Evolutionary conservation across 2,113 vertebrate species (phyloP).

Genomic region (Talpa occidentalis): DNA sequence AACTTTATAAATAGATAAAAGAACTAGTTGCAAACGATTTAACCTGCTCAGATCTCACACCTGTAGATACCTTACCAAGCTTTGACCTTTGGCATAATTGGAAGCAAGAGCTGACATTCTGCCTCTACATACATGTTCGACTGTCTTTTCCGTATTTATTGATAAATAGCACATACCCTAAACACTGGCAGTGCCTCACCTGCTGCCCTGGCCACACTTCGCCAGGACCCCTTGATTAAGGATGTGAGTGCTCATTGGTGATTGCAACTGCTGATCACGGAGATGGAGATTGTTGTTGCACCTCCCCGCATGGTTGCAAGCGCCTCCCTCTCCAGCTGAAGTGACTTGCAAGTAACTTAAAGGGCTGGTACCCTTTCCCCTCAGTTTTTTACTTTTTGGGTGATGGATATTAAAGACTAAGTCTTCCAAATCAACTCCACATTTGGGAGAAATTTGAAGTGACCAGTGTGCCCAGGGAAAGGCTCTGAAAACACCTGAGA

Average conservation of each 20-base stretch:
- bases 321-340: background rate
- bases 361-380: background rate
- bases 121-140: rapidly evolving
- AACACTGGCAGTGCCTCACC: background rate
- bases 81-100: rapidly evolving
- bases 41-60: background rate
- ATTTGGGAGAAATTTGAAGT: background rate
- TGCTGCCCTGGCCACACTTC: background rate
- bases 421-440: background rate
- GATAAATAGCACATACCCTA: background rate
- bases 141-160: background rate
- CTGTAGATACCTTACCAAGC: background rate
- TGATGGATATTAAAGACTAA: background rate
- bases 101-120: background rate
- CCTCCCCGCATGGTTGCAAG: background rate
- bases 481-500: background rate
- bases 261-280: background rate
- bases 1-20: background rate
- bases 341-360: background rate
- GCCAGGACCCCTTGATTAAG: background rate
- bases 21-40: background rate
- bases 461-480: background rate
- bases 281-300: background rate
- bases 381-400: background rate
- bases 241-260: background rate